phyloP scores from a whole-genome alignment of 2,888 invertebrate species.

The Augochlorella aurata region DNA sequence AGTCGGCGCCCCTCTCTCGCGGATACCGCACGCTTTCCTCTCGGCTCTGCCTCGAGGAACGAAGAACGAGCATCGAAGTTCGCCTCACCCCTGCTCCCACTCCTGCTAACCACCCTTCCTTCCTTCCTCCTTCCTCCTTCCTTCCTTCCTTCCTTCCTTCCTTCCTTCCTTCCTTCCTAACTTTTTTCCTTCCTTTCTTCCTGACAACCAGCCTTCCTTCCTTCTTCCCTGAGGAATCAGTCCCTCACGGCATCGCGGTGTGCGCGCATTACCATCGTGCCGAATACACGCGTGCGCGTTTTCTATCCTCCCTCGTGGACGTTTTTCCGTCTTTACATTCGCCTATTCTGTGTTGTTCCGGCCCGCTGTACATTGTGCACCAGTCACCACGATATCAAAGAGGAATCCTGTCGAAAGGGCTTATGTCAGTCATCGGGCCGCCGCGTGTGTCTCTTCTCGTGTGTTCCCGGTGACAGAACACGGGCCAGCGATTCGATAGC shows the following conservation, averaged over 20 bases:
- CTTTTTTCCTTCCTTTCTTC: background rate
- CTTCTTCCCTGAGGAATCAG: constrained; percentile 37
- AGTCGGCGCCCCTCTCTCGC: background rate
- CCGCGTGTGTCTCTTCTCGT: constrained; percentile 26
- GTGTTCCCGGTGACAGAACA: constrained; percentile 28
- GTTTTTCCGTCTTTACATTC: background rate
- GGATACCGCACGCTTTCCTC: background rate
- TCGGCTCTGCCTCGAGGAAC: background rate
- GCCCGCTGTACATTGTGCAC: background rate
- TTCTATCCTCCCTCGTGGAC: constrained; percentile 7
- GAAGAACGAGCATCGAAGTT: too few relatives aligned
- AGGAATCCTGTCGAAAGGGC: background rate
- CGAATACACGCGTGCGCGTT: background rate
- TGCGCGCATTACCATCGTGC: constrained; percentile 39
- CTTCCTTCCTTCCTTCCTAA: background rate
- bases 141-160: background rate
- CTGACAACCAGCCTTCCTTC: constrained; percentile 1
- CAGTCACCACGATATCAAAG: background rate
- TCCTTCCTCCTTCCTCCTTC: constrained; percentile 29
- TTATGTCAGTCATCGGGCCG: constrained; percentile 6
- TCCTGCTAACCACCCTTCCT: background rate
- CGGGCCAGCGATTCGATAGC: background rate
- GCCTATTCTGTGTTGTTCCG: constrained; percentile 7
- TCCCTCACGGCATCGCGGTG: constrained; percentile 53
- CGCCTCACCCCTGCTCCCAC: background rate